Conservation (phyloP, 1,140 invertebrate species). For the Drosophila baimaii region DNA sequence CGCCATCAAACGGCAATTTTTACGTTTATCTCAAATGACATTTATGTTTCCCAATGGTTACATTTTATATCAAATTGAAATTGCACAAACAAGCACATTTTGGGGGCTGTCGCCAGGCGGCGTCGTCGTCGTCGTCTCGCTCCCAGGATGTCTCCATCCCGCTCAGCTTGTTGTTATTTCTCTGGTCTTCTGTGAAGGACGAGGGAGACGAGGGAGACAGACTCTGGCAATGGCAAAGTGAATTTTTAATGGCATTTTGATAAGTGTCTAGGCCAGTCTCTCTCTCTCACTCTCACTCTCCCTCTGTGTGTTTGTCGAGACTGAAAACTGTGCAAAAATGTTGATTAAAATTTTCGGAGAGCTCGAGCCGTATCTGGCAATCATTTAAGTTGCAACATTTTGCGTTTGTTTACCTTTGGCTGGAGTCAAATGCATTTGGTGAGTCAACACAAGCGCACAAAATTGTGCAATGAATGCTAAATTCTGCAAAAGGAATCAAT, state of each 20-base stretch:
- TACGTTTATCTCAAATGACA: slow-evolving; percentile 80
- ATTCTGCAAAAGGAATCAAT: background rate
- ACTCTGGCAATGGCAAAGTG: slow-evolving; percentile 53
- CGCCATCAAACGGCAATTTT: slow-evolving; percentile 76
- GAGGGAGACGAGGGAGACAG: background rate
- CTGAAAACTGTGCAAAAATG: slow-evolving; percentile 21
- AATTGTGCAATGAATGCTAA: slow-evolving; percentile 7
- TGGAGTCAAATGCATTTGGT: slow-evolving; percentile 6
- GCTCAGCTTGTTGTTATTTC: slow-evolving; percentile 19
- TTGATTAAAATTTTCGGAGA: slow-evolving; percentile 32
- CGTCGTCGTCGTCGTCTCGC: background rate
- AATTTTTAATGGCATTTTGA: slow-evolving; percentile 78
- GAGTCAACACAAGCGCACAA: background rate
- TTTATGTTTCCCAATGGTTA: slow-evolving; percentile 80
- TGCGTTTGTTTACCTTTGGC: slow-evolving; percentile 18
- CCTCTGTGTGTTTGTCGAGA: slow-evolving; percentile 11
- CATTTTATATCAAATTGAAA: slow-evolving; percentile 77
- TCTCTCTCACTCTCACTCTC: background rate
- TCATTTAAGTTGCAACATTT: slow-evolving; percentile 22
- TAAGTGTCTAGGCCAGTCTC: slow-evolving; percentile 59
- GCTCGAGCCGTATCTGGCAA: background rate
- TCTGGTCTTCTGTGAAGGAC: slow-evolving; percentile 1
- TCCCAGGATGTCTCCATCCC: slow-evolving; percentile 16
- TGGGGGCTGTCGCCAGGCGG: slow-evolving; percentile 4
- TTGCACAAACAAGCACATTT: slow-evolving; percentile 54